These are phyloP conservation scores for Chondrilla cf. caribensis DNA, from an alignment of 37 sponge, comb jelly and placozoan genomes.

Conservation along the genomic window DNA sequence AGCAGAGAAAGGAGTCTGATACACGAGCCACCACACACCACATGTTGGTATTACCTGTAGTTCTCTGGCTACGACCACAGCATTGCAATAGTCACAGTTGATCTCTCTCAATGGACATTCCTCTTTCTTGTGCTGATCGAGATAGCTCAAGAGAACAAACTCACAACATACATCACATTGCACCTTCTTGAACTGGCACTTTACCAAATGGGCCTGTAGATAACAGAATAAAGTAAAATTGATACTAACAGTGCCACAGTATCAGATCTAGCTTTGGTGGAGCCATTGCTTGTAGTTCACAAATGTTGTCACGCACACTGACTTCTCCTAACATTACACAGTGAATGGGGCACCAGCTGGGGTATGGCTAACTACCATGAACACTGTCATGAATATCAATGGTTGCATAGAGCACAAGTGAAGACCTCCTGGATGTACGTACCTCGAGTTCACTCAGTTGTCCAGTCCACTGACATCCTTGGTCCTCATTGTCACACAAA, in stretches of 20 bases:
- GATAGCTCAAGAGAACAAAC: not conserved
- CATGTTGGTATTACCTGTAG: not conserved
- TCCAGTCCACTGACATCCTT: slow-evolving; percentile 70
- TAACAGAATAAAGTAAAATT: not conserved
- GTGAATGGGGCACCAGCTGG: no score
- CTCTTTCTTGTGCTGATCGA: slow-evolving; percentile 28
- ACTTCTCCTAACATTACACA: no score
- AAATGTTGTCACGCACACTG: no score
- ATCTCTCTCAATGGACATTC: slow-evolving; percentile 30
- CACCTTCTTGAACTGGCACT: slow-evolving; percentile 42
- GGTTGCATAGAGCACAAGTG: no score
- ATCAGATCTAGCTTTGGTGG: no score
- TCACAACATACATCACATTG: slow-evolving; percentile 44
- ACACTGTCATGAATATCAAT: no score
- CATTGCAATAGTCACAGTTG: slow-evolving; percentile 14
- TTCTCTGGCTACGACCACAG: not conserved
- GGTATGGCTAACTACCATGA: no score
- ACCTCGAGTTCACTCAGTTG: slow-evolving; percentile 40
- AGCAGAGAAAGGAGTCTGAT: no score
- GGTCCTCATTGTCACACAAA: slow-evolving; percentile 29
- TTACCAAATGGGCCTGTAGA: slow-evolving; percentile 23
- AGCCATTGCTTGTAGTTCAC: no score
- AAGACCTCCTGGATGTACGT: no score
- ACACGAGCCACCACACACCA: no score
- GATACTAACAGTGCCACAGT: no score